These are phyloP conservation scores for Oplegnathus fasciatus DNA, from an alignment of 2,113 vertebrate genomes.

Conservation along the genomic window DNA sequence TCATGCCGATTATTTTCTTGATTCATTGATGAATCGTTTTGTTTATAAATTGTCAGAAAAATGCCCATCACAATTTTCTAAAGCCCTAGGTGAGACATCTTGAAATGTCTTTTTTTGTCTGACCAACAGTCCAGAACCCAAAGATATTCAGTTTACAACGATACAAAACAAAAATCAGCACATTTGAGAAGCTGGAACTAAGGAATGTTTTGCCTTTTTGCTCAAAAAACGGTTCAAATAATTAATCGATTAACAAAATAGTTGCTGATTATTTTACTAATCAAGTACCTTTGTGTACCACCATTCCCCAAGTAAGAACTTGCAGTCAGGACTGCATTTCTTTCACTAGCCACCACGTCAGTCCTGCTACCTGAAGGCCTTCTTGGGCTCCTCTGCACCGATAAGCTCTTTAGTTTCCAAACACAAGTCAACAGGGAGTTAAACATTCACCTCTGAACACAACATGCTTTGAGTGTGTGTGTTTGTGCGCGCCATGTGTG, in stretches of 20 bases:
- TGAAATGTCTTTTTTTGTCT: not conserved
- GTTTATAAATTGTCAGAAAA: not conserved
- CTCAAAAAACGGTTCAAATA: not conserved
- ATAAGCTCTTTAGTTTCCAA: constrained; percentile 54
- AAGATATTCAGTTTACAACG: not conserved
- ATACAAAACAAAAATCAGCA: not conserved
- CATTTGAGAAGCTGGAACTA: not conserved
- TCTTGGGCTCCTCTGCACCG: not conserved
- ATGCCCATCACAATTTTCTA: not conserved
- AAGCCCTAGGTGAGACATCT: no score
- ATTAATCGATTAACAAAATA: not conserved
- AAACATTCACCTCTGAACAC: constrained; percentile 63
- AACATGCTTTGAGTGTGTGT: constrained; percentile 34
- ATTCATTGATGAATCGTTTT: no score
- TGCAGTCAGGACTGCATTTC: not conserved
- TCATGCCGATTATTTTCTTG: not conserved
- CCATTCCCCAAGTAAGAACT: not conserved
- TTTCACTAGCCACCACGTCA: not conserved
- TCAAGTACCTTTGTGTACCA: not conserved
- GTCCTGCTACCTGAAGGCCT: constrained; percentile 38
- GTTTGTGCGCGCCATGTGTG: constrained; percentile 43
- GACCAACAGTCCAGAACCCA: not conserved
- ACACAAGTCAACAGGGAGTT: constrained; percentile 63
- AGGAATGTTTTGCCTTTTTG: not conserved
- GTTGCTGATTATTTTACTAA: no score